Base-by-base conservation (phyloP, 2,797 vertebrate genomes). In the Falco peregrinus region DNA sequence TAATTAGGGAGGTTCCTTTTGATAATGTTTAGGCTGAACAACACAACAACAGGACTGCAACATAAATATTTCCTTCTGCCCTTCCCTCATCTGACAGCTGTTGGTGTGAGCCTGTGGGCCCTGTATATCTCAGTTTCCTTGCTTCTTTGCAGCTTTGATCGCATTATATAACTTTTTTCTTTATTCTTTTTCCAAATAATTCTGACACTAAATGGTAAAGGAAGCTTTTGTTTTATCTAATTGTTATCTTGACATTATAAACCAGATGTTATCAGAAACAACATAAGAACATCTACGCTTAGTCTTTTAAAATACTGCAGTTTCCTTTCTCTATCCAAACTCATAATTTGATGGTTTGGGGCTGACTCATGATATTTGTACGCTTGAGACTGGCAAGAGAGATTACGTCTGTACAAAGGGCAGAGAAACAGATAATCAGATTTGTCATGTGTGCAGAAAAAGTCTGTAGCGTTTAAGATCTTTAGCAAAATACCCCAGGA, bases 351-450 rank as follows among this genome's bases (percentile, higher is more conserved):
- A 21, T 54, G 41, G 39, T 3, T 93, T 86, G 83, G 61, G 79
- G 39, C 79, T 96, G 90, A 96, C 54, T 96, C 84, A 78, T 81
- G 39, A 65, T 84, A 91, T 94, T 81, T 59, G 29, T 75, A 41
- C 4, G 8, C 61, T 81, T 90, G 69, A 35, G 51, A n/a, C n/a
- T 91, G 61, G 39, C 4, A 3, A 71, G 78, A 94, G 37, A 89
- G 79, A 59, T 28, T 70, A 8, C 37, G 16, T 45, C 48, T 77
- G 48, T 65, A 61, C 37, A 87, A 92, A 91, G 73, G 89, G 59
- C 75, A 94, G 56, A 89, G 61, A 76, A 91, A 45, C 25, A 84
- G 50, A 87, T 89, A 95, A 89, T 94, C 89, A 91, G 39, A 81
- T 95, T 81, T 92, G 59, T 81, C 63, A 41, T 84, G 51, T 45